Conservation (phyloP, 2,113 vertebrate species). For the Spea bombifrons region DNA sequence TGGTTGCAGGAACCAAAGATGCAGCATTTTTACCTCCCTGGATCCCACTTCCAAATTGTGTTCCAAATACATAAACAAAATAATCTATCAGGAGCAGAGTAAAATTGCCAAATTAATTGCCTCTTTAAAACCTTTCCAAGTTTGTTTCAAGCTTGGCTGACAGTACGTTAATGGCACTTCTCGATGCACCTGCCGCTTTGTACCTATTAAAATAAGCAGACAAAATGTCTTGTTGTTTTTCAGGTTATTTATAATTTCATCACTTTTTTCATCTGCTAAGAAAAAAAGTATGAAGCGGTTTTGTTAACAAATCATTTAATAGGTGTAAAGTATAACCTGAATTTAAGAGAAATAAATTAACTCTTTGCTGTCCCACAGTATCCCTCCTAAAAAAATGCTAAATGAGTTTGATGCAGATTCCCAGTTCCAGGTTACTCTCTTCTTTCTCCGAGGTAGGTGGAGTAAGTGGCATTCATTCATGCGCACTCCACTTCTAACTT, state of each 20-base stretch:
- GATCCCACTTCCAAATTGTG: conserved; percentile 9
- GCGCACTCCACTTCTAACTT: too few relatives aligned
- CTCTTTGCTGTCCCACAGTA: too few relatives aligned
- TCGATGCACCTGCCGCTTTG: conserved; percentile 35
- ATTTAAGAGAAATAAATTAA: too few relatives aligned
- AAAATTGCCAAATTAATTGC: conserved; percentile 41
- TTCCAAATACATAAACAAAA: conserved; percentile 25
- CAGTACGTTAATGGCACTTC: conserved; percentile 27
- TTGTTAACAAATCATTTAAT: not conserved
- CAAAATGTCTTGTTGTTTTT: conserved; percentile 25
- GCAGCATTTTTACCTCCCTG: conserved; percentile 4
- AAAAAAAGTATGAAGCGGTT: not conserved
- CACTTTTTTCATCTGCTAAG: conserved; percentile 4
- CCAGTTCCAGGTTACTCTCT: too few relatives aligned
- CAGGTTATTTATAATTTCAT: conserved; percentile 33
- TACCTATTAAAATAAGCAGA: conserved; percentile 29
- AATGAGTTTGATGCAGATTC: too few relatives aligned
- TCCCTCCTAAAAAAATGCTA: too few relatives aligned
- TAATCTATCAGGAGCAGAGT: conserved; percentile 30
- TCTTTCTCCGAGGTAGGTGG: too few relatives aligned
- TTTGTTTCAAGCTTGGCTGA: conserved; percentile 33
- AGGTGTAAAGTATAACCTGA: not conserved
- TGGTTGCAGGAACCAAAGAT: not conserved
- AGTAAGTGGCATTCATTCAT: too few relatives aligned
- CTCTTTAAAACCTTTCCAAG: conserved; percentile 34